These are phyloP conservation scores for Hippocampus zosterae DNA, from an alignment of 2,113 vertebrate species.

Conservation along the genomic window DNA sequence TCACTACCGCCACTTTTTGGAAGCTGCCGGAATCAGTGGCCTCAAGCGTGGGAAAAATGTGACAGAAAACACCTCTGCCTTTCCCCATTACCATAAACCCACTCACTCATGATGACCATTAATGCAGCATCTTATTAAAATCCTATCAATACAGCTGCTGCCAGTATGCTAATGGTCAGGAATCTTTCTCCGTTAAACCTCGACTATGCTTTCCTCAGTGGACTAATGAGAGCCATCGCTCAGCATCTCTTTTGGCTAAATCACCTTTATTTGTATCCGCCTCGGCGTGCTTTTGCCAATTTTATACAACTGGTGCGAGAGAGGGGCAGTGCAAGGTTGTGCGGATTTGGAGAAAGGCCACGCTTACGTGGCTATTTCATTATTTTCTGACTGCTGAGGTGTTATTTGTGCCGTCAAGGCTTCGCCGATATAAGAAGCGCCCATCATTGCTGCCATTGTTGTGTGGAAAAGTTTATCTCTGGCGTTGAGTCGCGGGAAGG, in stretches of 20 bases:
- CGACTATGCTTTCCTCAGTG: conserved; percentile 73
- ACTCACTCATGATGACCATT: conserved; percentile 78
- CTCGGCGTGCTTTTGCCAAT: conserved; percentile 61
- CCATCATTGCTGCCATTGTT: conserved; percentile 53
- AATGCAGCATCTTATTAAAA: conserved; percentile 80
- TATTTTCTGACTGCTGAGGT: conserved; percentile 46
- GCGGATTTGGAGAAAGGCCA: conserved; percentile 19
- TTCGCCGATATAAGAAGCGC: conserved; percentile 55
- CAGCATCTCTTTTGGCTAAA: conserved; percentile 80
- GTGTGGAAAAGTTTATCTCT: conserved; percentile 64
- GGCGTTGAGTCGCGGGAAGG: conserved; percentile 59
- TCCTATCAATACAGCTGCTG: conserved; percentile 77
- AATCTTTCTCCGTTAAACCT: conserved; percentile 78
- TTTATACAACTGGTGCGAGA: conserved; percentile 69
- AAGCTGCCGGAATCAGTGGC: conserved; percentile 28
- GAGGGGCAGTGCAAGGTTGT: conserved; percentile 61
- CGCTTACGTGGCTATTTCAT: conserved; percentile 58
- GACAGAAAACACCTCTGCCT: conserved; percentile 68
- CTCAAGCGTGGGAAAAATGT: conserved; percentile 39
- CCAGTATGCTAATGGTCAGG: conserved; percentile 74
- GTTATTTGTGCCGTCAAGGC: conserved; percentile 65
- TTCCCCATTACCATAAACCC: conserved; percentile 74
- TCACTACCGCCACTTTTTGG: conserved; percentile 2
- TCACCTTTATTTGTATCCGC: conserved; percentile 82
- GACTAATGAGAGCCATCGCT: conserved; percentile 79